These are phyloP conservation scores for Pyrrhosoma nymphula DNA, from an alignment of 2,888 invertebrate species.

Conservation along the genomic window DNA sequence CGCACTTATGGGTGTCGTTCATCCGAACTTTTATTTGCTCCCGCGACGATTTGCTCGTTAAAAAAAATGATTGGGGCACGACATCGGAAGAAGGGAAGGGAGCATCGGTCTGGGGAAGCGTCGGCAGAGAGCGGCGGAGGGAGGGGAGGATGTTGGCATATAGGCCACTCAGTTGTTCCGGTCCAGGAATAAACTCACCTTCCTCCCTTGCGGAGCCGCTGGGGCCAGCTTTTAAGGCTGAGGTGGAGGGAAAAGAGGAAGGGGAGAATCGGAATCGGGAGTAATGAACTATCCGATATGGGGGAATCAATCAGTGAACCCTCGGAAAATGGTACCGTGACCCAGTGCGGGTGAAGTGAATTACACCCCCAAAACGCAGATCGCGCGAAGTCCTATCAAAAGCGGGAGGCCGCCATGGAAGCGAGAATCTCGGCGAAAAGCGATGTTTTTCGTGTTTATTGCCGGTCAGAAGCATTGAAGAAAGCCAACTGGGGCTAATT, in stretches of 20 bases:
- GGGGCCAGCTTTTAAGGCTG: background rate
- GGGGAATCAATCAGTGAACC: slow-evolving; percentile 5
- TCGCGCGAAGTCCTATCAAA: background rate
- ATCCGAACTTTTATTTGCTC: background rate
- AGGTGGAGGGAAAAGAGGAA: background rate
- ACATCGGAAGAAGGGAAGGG: background rate
- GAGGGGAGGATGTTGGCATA: slow-evolving; percentile 61
- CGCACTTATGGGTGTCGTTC: too few species aligned
- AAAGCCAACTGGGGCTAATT: background rate
- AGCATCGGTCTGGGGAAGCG: background rate
- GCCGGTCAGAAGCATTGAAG: background rate
- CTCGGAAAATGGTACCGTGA: background rate
- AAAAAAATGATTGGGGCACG: background rate
- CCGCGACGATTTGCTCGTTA: background rate
- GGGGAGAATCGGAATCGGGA: slow-evolving; percentile 26
- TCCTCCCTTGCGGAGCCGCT: slow-evolving; percentile 58
- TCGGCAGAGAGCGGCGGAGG: background rate
- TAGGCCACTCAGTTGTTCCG: slow-evolving; percentile 67
- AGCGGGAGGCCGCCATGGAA: background rate
- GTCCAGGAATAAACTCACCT: slow-evolving; percentile 67
- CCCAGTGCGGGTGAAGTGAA: background rate
- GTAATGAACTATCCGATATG: slow-evolving; percentile 51
- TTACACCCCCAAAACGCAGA: background rate
- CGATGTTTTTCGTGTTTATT: background rate
- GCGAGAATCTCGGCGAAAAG: background rate